Conservation (phyloP, 1,140 invertebrate species). For the Calycopis cecrops region DNA sequence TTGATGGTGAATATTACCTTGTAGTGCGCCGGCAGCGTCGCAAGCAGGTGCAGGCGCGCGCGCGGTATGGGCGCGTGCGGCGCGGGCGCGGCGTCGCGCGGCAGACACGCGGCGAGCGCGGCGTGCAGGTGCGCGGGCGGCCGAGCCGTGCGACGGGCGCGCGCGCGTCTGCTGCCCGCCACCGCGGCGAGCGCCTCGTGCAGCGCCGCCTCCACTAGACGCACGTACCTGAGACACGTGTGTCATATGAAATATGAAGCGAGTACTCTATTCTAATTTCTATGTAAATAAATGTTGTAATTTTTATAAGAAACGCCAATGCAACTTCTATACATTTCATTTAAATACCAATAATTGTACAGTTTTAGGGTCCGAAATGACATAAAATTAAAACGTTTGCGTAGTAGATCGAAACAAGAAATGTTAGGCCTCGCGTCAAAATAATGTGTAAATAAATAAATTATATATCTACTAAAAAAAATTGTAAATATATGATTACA, state of each 20-base stretch:
- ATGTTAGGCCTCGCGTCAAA: too few relatives aligned
- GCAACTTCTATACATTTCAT: background rate
- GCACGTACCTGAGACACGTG: constrained; percentile 82
- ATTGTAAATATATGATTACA: too few relatives aligned
- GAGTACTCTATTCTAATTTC: too few relatives aligned
- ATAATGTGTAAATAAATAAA: too few relatives aligned
- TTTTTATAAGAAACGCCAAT: too few relatives aligned
- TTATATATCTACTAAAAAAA: too few relatives aligned
- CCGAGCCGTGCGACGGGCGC: constrained; percentile 62
- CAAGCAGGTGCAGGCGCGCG: constrained; percentile 10
- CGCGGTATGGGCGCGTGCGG: constrained; percentile 29
- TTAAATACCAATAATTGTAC: background rate
- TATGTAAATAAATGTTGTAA: too few relatives aligned
- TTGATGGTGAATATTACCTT: constrained; percentile 29
- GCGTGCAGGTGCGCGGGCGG: constrained; percentile 92
- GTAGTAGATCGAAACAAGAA: too few relatives aligned
- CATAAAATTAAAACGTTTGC: too few relatives aligned
- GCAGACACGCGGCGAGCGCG: constrained; percentile 84
- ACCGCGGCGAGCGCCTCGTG: constrained; percentile 89
- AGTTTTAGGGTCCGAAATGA: too few relatives aligned
- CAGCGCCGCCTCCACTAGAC: constrained; percentile 90
- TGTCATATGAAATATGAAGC: too few relatives aligned
- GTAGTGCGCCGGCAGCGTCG: constrained; percentile 39
- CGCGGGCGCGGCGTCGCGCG: constrained; percentile 3
- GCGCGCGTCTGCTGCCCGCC: constrained; percentile 50